Evolutionary conservation across 2,888 invertebrate species (phyloP), one percentile per base, ranked within the genome.

Genomic region (Leptopilina syphax): DNA sequence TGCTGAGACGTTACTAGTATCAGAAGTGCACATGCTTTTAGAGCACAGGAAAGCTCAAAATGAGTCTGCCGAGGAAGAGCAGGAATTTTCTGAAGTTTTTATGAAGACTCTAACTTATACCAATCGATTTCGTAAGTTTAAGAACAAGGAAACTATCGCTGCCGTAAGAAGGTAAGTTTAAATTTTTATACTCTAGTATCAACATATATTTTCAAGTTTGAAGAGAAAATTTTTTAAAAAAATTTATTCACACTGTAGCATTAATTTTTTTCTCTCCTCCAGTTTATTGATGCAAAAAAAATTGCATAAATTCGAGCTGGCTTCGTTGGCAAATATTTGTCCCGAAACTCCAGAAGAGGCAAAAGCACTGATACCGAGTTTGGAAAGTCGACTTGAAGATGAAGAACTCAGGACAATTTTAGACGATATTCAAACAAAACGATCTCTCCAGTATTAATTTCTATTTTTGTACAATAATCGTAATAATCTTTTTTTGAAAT

Each of bases 271-370:
- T 80, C 83, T 86, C 83, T 80, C 81, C 93, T 94, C 44, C 92
- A 98, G 98, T 92, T 94, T 98, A 80, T 93, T 99, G 77, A 96
- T 96, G 93, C 97, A 97, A 90, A 99, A 99, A 91, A 98, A 98
- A 90, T 93, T 98, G 13, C 99, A 99, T 92, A 99, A 99, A 93
- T 99, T 99, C 93, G 99, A 99, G 92, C 93, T 99, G 80, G 99
- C 99, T 0, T 98, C 98, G 13, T 93, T 99, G 85, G 99, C 99
- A 1, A 99, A 99, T 93, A 93, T 99, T n/a, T 99, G 99, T 89
- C 99, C 99, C 0, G 99, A 99, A 93, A 98, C 97, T 65, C 97
- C 99, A 0, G 99, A 99, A 90, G 99, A 99, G 93, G 99, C 99
- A 0, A 99, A 99, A 93, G 97, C 99, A 24, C 93, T 99, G 12